These are phyloP conservation scores for Chesias legatella DNA, from an alignment of 2,888 invertebrate genomes.

Conservation along the genomic window DNA sequence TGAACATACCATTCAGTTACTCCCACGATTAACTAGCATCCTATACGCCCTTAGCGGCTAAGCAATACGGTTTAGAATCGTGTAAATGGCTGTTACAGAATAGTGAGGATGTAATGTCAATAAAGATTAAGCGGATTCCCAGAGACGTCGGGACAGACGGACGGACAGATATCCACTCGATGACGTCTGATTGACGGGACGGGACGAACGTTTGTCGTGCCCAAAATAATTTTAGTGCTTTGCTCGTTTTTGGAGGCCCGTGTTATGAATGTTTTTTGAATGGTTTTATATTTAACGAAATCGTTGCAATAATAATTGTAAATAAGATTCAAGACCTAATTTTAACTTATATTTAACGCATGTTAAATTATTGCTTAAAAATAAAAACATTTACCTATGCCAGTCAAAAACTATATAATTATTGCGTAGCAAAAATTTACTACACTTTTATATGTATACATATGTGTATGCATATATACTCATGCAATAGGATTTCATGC, in stretches of 20 bases:
- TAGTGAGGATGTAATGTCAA: slow-evolving; percentile 39
- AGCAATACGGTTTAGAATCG: slow-evolving; percentile 11
- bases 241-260: slow-evolving; percentile 7
- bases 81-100: neutral
- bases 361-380: no score
- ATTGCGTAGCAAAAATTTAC: no score
- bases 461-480: no score
- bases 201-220: slow-evolving; percentile 28
- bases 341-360: no score
- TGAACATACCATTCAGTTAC: slow-evolving; percentile 26
- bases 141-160: slow-evolving; percentile 47
- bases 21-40: neutral
- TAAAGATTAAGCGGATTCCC: slow-evolving; percentile 58
- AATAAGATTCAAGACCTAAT: no score
- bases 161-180: slow-evolving; percentile 48
- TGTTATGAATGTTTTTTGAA: no score
- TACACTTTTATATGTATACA: no score
- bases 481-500: no score
- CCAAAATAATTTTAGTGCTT: slow-evolving; percentile 19
- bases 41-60: slow-evolving; percentile 5
- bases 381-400: no score
- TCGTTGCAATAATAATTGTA: no score
- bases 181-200: slow-evolving; percentile 56
- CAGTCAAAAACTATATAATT: no score
- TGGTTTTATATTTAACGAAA: no score